Percentiles rank a stretch among this genome's conserved stretches.
phyloP scores from a whole-genome alignment of 2,113 vertebrate species.

The Pelodiscus sinensis region DNA sequence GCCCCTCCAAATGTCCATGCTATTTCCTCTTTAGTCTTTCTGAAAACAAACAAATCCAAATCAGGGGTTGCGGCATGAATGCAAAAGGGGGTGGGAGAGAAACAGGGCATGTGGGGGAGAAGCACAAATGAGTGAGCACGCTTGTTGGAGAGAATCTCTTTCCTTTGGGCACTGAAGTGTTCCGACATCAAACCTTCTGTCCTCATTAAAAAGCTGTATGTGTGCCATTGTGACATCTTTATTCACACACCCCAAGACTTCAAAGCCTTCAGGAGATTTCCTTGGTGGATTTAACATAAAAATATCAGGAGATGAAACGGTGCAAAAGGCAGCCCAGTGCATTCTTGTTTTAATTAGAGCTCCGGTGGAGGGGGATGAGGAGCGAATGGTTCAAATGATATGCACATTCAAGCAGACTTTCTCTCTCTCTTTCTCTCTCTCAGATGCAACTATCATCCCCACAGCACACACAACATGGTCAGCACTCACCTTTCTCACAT shows the following conservation, averaged over 20 bases:
- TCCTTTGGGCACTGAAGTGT: constrained; percentile 73
- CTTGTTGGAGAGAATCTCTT: constrained; percentile 56
- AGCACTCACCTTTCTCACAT: neutral
- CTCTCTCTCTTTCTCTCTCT: neutral
- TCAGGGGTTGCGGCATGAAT: constrained; percentile 11
- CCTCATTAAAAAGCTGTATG: constrained; percentile 81
- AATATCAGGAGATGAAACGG: constrained; percentile 71
- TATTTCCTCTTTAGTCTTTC: constrained; percentile 27
- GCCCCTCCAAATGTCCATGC: neutral
- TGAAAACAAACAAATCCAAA: neutral
- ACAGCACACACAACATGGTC: neutral
- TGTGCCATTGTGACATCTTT: constrained; percentile 83
- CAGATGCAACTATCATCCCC: neutral
- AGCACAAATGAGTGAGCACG: constrained; percentile 16
- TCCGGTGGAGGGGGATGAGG: constrained; percentile 50
- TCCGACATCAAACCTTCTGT: constrained; percentile 78
- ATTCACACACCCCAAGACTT: constrained; percentile 81
- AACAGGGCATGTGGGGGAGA: too few species aligned
- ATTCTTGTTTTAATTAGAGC: constrained; percentile 79
- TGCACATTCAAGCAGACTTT: constrained; percentile 24
- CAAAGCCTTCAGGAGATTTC: constrained; percentile 84
- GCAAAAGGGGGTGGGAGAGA: neutral
- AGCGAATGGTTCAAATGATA: neutral
- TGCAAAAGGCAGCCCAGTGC: constrained; percentile 65
- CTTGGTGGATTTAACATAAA: constrained; percentile 82